These are phyloP conservation scores for Drosophila infuscata DNA, from an alignment of 2,888 invertebrate genomes.

Conservation along the genomic window DNA sequence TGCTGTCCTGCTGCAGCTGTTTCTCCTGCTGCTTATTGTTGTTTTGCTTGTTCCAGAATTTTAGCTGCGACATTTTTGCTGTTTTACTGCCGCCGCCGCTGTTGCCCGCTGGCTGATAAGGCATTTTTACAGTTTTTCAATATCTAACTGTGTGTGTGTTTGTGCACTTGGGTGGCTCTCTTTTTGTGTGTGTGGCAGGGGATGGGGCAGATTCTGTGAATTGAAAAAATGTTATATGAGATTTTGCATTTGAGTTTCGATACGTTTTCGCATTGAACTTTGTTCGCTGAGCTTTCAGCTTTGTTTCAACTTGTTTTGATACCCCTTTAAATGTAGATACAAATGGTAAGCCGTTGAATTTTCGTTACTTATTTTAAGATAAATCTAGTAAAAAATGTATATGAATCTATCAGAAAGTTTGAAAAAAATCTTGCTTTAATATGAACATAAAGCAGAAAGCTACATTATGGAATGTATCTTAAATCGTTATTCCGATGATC, in stretches of 20 bases:
- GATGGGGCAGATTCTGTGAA: slow-evolving; percentile 23
- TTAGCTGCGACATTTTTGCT: slow-evolving; percentile 87
- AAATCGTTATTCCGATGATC: neutral
- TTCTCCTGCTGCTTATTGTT: slow-evolving; percentile 84
- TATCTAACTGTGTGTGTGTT: neutral
- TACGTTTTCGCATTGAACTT: slow-evolving; percentile 6
- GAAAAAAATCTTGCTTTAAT: neutral
- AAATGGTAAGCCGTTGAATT: neutral
- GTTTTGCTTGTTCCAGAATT: slow-evolving; percentile 88
- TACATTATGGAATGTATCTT: neutral
- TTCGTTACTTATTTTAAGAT: neutral
- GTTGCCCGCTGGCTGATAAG: slow-evolving; percentile 72
- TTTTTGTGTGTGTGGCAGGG: neutral
- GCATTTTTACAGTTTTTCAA: slow-evolving; percentile 48
- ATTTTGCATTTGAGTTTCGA: slow-evolving; percentile 15
- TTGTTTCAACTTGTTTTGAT: slow-evolving; percentile 10
- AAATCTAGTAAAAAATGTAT: neutral
- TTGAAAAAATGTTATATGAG: slow-evolving; percentile 19
- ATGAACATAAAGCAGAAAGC: neutral
- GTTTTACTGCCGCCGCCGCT: slow-evolving; percentile 58
- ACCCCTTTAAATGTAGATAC: neutral
- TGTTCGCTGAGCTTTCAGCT: slow-evolving; percentile 11
- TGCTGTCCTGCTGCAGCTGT: slow-evolving; percentile 60
- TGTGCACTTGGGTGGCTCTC: neutral
- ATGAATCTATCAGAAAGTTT: neutral